These are phyloP conservation scores for Acanthoscelides obtectus DNA, from an alignment of 2,888 invertebrate species.

Conservation along the genomic window DNA sequence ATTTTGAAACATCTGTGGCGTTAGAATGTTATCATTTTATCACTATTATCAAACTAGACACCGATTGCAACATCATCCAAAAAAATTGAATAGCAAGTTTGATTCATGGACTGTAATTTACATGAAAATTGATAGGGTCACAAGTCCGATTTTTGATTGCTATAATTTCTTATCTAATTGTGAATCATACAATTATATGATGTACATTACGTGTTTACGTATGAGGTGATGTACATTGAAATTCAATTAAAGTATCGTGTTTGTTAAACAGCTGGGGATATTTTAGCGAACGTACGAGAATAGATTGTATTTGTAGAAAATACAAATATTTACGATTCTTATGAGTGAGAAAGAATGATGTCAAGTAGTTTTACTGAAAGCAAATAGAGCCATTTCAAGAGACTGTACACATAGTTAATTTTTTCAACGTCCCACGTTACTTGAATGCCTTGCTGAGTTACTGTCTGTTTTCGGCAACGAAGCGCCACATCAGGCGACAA, in stretches of 20 bases:
- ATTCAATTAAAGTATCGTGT: neutral
- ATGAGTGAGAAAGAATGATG: too few relatives aligned
- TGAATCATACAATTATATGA: neutral
- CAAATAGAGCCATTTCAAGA: too few relatives aligned
- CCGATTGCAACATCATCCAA: neutral
- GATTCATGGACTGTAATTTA: neutral
- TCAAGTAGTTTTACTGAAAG: too few relatives aligned
- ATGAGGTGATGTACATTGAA: neutral
- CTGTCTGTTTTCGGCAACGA: too few relatives aligned
- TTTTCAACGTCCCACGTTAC: too few relatives aligned
- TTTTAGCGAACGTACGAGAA: neutral
- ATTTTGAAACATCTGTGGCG: too few relatives aligned
- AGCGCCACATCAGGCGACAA: too few relatives aligned
- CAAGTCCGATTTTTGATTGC: neutral
- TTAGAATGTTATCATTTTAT: too few relatives aligned
- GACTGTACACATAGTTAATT: too few relatives aligned
- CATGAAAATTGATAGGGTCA: neutral
- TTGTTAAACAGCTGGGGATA: neutral
- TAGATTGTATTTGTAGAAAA: neutral
- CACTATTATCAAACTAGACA: neutral
- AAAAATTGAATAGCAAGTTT: neutral
- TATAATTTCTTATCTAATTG: neutral
- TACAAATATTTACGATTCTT: too few relatives aligned
- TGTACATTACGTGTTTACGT: neutral
- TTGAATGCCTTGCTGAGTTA: too few relatives aligned